Conservation (phyloP, 2,888 invertebrate genomes). For the Papilio gigon region DNA sequence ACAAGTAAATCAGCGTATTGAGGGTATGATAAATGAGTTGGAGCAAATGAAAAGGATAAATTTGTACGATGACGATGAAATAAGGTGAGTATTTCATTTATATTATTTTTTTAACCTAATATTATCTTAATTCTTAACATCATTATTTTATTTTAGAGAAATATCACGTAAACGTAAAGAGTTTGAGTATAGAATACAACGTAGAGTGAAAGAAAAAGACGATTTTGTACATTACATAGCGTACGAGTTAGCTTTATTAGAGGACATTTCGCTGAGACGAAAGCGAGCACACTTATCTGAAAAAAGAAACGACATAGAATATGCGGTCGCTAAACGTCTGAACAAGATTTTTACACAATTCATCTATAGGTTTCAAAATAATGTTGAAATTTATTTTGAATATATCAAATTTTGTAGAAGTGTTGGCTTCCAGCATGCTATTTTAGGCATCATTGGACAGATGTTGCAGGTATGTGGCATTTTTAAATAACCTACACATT, state of each 20-base stretch:
- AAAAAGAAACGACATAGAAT: slow-evolving; percentile 86
- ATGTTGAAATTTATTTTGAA: slow-evolving; percentile 88
- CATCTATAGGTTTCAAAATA: slow-evolving; percentile 86
- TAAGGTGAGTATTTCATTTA: slow-evolving; percentile 78
- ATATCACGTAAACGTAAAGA: slow-evolving; percentile 87
- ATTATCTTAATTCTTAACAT: not conserved
- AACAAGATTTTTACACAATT: slow-evolving; percentile 88
- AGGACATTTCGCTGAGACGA: slow-evolving; percentile 84
- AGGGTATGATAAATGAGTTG: slow-evolving; percentile 90
- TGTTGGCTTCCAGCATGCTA: slow-evolving; percentile 81
- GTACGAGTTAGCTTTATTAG: slow-evolving; percentile 86
- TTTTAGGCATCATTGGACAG: slow-evolving; percentile 82
- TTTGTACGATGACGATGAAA: slow-evolving; percentile 87
- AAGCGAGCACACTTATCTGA: slow-evolving; percentile 80
- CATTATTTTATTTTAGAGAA: slow-evolving; percentile 71
- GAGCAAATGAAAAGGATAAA: slow-evolving; percentile 89
- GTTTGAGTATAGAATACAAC: slow-evolving; percentile 88
- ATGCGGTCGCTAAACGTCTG: slow-evolving; percentile 86
- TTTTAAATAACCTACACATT: slow-evolving; percentile 13
- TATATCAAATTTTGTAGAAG: slow-evolving; percentile 90
- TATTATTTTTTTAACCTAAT: not conserved
- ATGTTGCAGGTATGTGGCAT: slow-evolving; percentile 81
- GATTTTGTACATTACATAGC: slow-evolving; percentile 87
- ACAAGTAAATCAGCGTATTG: slow-evolving; percentile 89
- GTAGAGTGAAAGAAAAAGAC: slow-evolving; percentile 85